These are phyloP conservation scores for Tragulus kanchil DNA, from an alignment of 2,113 vertebrate species.

Conservation along the genomic window DNA sequence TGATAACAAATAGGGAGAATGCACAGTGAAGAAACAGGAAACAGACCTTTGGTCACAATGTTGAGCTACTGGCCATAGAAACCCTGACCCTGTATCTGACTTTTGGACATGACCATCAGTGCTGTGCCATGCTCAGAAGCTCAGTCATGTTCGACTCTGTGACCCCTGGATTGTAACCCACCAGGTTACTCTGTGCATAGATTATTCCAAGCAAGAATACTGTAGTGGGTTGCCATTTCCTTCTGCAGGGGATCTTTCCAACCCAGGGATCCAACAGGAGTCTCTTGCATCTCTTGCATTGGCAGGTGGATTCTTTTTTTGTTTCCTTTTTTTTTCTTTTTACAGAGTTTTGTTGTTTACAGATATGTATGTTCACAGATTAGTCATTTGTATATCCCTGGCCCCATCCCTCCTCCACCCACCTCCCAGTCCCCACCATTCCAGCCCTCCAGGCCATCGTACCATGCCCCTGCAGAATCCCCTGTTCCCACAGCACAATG, in stretches of 20 bases:
- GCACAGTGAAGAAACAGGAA: slow-evolving; percentile 11
- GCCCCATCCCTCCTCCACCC: no score
- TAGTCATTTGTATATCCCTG: no score
- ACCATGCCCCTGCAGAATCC: no score
- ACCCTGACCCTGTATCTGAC: not conserved
- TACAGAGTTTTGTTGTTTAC: no score
- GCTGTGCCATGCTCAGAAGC: not conserved
- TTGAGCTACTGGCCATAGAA: not conserved
- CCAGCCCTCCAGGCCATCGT: no score
- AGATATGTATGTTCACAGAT: no score
- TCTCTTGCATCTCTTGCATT: not conserved
- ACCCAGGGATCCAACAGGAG: not conserved
- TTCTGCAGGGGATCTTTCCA: not conserved
- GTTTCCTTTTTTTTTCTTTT: no score
- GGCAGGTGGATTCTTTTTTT: not conserved
- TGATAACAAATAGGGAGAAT: not conserved
- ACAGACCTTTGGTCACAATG: not conserved
- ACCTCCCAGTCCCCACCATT: no score
- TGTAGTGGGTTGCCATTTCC: not conserved
- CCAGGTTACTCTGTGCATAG: not conserved
- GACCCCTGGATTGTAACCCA: not conserved
- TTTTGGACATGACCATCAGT: not conserved
- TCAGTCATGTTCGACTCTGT: not conserved
- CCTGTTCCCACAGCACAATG: no score
- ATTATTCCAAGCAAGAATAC: not conserved